A percentile compares a stretch with the other conserved stretches of the same genome.
Evolutionary conservation across 2,113 vertebrate species (phyloP).

Genomic region (Ceyx melanurus): DNA sequence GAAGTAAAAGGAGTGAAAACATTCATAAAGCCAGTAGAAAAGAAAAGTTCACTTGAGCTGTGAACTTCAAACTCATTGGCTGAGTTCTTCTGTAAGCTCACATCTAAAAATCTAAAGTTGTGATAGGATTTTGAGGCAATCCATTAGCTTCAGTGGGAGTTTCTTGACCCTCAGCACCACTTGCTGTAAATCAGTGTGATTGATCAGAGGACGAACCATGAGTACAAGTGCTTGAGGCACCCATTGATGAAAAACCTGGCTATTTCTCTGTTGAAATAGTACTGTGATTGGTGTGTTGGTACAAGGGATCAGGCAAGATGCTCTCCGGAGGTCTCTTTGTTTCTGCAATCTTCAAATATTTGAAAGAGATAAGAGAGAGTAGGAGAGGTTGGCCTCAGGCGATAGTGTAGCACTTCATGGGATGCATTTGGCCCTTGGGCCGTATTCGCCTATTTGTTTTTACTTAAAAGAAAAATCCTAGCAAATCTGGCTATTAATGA

Average conservation of each 20-base stretch:
- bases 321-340: constrained; percentile 13
- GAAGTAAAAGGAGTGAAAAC: background rate
- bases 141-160: rapidly evolving
- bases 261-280: constrained; percentile 9
- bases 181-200: constrained; percentile 5
- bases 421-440: background rate
- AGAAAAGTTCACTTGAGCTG: background rate
- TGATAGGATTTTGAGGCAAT: background rate
- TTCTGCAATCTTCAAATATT: constrained; percentile 32
- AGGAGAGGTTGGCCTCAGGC: background rate
- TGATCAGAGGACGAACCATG: background rate
- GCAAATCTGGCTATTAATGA: constrained; percentile 2
- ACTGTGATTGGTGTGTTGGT: background rate
- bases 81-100: background rate
- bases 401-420: background rate
- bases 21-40: background rate
- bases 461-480: background rate
- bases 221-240: background rate
- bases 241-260: background rate
- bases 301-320: background rate
- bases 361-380: constrained; percentile 3
- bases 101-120: background rate
- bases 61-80: background rate
- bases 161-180: background rate
- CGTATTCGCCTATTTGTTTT: background rate